These are phyloP conservation scores for Scelioninae gen. 1 DNA, from an alignment of 2,888 invertebrate species.

Conservation along the genomic window DNA sequence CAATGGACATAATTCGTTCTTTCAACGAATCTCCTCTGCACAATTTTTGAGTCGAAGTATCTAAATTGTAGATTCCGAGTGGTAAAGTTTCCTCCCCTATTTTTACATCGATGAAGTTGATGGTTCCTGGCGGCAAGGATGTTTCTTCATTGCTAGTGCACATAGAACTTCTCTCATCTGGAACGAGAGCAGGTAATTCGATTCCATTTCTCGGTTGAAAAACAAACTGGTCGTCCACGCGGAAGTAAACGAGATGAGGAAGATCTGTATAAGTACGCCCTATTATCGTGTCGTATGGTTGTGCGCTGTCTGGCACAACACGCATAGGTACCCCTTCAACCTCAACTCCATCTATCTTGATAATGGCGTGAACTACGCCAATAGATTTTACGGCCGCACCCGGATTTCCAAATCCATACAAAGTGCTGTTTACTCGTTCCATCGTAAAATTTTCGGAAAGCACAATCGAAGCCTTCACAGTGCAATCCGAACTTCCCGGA, in stretches of 20 bases:
- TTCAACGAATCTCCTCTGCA: too few relatives aligned
- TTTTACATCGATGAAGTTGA: too few relatives aligned
- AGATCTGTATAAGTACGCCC: constrained; percentile 39
- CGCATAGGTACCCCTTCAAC: constrained; percentile 1
- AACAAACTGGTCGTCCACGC: constrained; percentile 33
- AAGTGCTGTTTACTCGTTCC: neutral
- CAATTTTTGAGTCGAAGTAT: too few relatives aligned
- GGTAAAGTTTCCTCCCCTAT: too few relatives aligned
- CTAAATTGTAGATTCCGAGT: too few relatives aligned
- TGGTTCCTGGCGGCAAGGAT: too few relatives aligned
- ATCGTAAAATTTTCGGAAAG: neutral
- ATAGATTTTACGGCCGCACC: neutral
- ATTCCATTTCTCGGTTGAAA: constrained; percentile 8
- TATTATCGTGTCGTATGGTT: constrained; percentile 31
- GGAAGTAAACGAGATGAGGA: constrained; percentile 41
- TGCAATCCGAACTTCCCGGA: constrained; percentile 8
- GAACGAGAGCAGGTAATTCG: constrained; percentile 8
- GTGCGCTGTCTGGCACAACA: neutral
- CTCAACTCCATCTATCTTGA: neutral
- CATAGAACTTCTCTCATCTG: too few relatives aligned
- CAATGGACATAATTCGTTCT: too few relatives aligned
- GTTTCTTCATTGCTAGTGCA: too few relatives aligned
- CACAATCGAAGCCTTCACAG: neutral
- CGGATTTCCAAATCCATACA: neutral
- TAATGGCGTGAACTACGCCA: neutral